Conservation (phyloP, 1,140 invertebrate genomes). For the Calosoma granatense region DNA sequence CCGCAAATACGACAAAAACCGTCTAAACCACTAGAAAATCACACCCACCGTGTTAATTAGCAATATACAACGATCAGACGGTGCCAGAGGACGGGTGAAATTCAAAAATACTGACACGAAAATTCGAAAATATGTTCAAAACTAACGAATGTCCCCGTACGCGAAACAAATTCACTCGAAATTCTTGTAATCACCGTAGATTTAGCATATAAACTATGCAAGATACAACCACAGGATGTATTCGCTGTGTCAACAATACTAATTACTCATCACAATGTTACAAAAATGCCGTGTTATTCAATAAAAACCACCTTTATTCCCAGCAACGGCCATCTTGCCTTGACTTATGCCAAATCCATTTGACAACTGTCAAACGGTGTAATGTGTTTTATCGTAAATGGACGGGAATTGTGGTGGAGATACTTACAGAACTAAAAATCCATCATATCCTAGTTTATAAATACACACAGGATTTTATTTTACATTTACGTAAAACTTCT, state of each 20-base stretch:
- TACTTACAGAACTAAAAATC: constrained; percentile 1
- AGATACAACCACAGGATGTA: not conserved
- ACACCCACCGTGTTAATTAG: too few species aligned
- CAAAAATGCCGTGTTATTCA: not conserved
- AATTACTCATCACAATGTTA: not conserved
- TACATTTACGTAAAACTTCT: not conserved
- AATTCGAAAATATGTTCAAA: not conserved
- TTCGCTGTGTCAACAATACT: not conserved
- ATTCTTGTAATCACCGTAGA: not conserved
- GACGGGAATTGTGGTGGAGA: not conserved
- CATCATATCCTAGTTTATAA: not conserved
- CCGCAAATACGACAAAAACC: too few species aligned
- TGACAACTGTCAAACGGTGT: constrained; percentile 7
- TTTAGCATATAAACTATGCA: not conserved
- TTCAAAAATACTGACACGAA: not conserved
- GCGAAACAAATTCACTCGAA: not conserved
- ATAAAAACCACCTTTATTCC: not conserved
- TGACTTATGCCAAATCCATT: not conserved
- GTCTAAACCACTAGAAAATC: too few species aligned
- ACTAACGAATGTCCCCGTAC: not conserved
- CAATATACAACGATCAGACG: too few species aligned
- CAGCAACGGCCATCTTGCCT: not conserved
- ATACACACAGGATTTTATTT: not conserved
- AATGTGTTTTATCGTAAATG: not conserved
- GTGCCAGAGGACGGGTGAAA: too few species aligned